Evolutionary conservation across 2,888 invertebrate genomes (phyloP).

Genomic region (Lasius platythorax): DNA sequence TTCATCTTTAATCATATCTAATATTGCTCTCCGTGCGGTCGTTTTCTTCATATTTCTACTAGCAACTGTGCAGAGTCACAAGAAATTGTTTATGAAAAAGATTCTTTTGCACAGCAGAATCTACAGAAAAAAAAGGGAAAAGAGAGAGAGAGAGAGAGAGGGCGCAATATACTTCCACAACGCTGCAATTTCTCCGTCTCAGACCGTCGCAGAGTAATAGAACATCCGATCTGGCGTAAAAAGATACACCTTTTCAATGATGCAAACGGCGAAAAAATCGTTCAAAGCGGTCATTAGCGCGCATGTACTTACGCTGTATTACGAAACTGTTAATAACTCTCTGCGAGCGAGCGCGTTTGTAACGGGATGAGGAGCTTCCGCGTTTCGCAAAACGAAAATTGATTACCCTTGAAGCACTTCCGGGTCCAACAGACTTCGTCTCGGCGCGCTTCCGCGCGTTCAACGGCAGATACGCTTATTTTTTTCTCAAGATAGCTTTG

Average conservation of each 20-base stretch:
- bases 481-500: conserved; percentile 1
- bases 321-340: conserved; percentile 31
- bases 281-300: conserved; percentile 28
- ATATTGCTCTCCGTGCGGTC: conserved; percentile 10
- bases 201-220: not conserved
- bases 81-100: conserved; percentile 42
- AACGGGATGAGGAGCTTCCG: conserved; percentile 4
- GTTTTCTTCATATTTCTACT: conserved; percentile 30
- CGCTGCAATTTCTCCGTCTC: not conserved
- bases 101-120: conserved; percentile 33
- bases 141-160: too few species aligned
- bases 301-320: conserved; percentile 12
- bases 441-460: not conserved
- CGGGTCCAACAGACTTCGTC: conserved; percentile 22
- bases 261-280: conserved; percentile 18
- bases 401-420: conserved; percentile 17
- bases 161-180: conserved; percentile 8
- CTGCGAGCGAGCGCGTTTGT: not conserved
- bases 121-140: not conserved
- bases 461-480: conserved; percentile 7
- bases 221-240: conserved; percentile 18
- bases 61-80: not conserved
- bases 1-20: conserved; percentile 53
- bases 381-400: not conserved
- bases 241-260: conserved; percentile 39